Conservation (phyloP, 1,140 invertebrate genomes). For the Palaemon carinicauda region DNA sequence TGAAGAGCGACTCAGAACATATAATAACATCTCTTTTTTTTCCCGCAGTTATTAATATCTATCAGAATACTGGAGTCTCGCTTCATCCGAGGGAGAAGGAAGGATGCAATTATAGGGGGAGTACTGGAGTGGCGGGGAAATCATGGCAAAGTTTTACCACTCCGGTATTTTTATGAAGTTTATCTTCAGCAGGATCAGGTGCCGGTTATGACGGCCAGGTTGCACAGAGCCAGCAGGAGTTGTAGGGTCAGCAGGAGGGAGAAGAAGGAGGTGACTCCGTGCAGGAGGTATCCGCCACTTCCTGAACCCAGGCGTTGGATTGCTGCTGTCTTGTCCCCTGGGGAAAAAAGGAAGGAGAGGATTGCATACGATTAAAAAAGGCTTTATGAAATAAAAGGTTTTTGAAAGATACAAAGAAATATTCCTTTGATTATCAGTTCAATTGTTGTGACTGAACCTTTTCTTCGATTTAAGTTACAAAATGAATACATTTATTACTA, state of each 20-base stretch:
- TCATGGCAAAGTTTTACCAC: too few species aligned
- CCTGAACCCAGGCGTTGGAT: conserved; percentile 46
- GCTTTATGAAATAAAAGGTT: too few species aligned
- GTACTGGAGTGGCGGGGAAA: not conserved
- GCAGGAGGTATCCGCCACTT: not conserved
- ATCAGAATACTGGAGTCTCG: too few species aligned
- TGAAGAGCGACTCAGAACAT: too few species aligned
- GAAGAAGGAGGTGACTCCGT: not conserved
- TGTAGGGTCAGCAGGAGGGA: conserved; percentile 15
- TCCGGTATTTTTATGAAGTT: not conserved
- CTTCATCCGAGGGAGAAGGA: not conserved
- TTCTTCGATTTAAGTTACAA: too few species aligned
- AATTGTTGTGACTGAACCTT: too few species aligned
- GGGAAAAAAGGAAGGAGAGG: not conserved
- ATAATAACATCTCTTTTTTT: too few species aligned
- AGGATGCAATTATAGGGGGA: not conserved
- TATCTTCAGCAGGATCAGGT: conserved; percentile 14
- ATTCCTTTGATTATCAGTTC: too few species aligned
- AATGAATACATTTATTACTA: too few species aligned
- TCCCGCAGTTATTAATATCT: too few species aligned
- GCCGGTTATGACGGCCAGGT: not conserved
- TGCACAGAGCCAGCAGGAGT: not conserved
- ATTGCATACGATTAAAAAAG: too few species aligned
- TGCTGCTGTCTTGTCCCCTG: conserved; percentile 53
- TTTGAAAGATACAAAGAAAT: too few species aligned